Percentiles rank a stretch among this genome's conserved stretches.
These are phyloP conservation scores for Calephelis perditalis DNA, from an alignment of 2,888 invertebrate species.

Conservation along the genomic window DNA sequence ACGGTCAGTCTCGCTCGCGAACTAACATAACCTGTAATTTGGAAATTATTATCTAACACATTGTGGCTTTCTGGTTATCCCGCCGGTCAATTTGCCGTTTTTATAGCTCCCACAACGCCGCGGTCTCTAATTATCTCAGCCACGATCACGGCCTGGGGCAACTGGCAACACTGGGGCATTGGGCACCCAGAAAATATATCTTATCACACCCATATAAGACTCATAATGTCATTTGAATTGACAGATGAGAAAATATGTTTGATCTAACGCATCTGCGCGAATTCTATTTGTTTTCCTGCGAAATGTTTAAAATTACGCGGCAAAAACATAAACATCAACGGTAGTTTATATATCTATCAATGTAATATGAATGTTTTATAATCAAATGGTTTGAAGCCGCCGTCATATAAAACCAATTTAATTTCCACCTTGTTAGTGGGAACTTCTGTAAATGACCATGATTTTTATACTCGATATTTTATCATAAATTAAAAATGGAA, in stretches of 20 bases:
- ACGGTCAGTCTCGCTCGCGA: slow-evolving; percentile 64
- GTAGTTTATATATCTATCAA: slow-evolving; percentile 27
- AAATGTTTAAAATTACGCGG: slow-evolving; percentile 40
- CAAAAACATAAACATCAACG: slow-evolving; percentile 13
- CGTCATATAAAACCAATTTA: slow-evolving; percentile 38
- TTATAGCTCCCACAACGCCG: slow-evolving; percentile 76
- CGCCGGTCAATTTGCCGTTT: slow-evolving; percentile 79
- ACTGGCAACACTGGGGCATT: slow-evolving; percentile 34
- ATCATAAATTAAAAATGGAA: slow-evolving; percentile 69
- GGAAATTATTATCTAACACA: slow-evolving; percentile 79
- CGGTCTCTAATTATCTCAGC: slow-evolving; percentile 75
- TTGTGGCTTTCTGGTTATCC: slow-evolving; percentile 79
- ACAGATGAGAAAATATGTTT: slow-evolving; percentile 69
- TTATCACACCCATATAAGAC: slow-evolving; percentile 33
- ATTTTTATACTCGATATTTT: slow-evolving; percentile 52
- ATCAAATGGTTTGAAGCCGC: slow-evolving; percentile 27
- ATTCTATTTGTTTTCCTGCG: slow-evolving; percentile 72
- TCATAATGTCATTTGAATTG: slow-evolving; percentile 37
- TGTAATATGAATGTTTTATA: slow-evolving; percentile 27
- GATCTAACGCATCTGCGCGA: slow-evolving; percentile 63
- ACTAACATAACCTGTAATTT: slow-evolving; percentile 76
- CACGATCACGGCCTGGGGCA: slow-evolving; percentile 72
- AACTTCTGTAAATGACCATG: slow-evolving; percentile 50
- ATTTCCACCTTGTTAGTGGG: slow-evolving; percentile 55
- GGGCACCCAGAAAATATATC: slow-evolving; percentile 33